These are phyloP conservation scores for Halisarca cf. caerulea DNA, from an alignment of 37 sponge, comb jelly and placozoan species.

Conservation along the genomic window DNA sequence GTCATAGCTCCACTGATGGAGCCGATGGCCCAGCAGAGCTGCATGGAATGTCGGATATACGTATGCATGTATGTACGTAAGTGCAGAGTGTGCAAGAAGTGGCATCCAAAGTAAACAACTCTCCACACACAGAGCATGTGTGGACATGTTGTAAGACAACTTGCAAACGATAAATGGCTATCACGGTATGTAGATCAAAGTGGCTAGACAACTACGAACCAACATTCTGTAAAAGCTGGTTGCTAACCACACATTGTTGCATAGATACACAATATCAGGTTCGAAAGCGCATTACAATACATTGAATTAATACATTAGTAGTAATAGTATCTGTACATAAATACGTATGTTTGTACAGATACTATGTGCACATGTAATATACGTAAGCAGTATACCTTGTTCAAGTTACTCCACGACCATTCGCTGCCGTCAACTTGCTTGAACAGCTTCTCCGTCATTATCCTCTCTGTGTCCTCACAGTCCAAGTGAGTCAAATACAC, in stretches of 20 bases:
- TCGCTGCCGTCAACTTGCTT: conserved; percentile 94
- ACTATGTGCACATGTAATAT: too few species aligned
- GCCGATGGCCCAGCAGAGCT: conserved; percentile 99
- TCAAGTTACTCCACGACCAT: conserved; percentile 99
- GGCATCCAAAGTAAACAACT: too few species aligned
- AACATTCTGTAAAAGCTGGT: too few species aligned
- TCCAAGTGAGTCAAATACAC: conserved; percentile 94
- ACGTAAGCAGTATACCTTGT: conserved; percentile 67
- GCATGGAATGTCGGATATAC: too few species aligned
- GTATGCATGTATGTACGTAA: too few species aligned
- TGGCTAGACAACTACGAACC: too few species aligned
- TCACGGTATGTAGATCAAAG: too few species aligned
- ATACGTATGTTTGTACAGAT: not conserved
- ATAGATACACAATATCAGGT: too few species aligned
- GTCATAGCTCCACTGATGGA: conserved; percentile 99
- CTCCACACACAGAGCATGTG: not conserved
- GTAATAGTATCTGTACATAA: not conserved
- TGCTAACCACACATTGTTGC: too few species aligned
- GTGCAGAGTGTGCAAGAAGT: too few species aligned
- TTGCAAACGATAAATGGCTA: too few species aligned
- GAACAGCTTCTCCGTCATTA: conserved; percentile 96
- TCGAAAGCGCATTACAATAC: too few species aligned
- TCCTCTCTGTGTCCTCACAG: conserved; percentile 91
- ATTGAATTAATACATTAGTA: not conserved
- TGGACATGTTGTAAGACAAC: not conserved